Evolutionary conservation across 2,113 vertebrate genomes (phyloP).

Genomic region (Poecilia latipinna): DNA sequence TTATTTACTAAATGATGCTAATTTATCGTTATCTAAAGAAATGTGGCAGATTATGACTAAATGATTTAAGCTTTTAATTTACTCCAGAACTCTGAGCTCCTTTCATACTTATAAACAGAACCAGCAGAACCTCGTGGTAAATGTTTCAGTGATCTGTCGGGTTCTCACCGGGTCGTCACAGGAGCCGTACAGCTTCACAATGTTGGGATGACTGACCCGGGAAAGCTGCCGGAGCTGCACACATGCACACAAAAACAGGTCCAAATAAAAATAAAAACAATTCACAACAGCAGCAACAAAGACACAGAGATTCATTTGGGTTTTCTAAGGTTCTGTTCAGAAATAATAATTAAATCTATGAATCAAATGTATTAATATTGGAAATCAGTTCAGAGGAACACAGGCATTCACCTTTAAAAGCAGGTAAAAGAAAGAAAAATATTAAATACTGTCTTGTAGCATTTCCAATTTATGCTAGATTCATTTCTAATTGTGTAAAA

Average conservation of each 20-base stretch:
- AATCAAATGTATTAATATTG: too few relatives aligned
- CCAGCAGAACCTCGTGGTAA: not conserved
- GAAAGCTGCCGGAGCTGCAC: conserved; percentile 92
- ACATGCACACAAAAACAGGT: not conserved
- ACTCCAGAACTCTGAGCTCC: too few relatives aligned
- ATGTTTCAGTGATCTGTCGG: too few relatives aligned
- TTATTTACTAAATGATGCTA: too few relatives aligned
- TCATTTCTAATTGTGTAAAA: too few relatives aligned
- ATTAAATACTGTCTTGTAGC: too few relatives aligned
- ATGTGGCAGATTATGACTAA: not conserved
- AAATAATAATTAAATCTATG: too few relatives aligned
- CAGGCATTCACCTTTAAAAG: too few relatives aligned
- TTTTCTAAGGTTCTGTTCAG: not conserved
- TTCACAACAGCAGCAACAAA: not conserved
- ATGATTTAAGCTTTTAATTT: too few relatives aligned
- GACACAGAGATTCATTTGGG: not conserved
- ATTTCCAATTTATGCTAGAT: too few relatives aligned
- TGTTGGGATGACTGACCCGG: conserved; percentile 97
- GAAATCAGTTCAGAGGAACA: too few relatives aligned
- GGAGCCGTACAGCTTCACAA: conserved; percentile 97
- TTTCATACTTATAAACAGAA: not conserved
- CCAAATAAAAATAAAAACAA: not conserved
- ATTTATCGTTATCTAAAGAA: not conserved
- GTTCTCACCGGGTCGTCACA: conserved; percentile 93
- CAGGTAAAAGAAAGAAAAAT: too few relatives aligned